Evolutionary conservation across 2,888 invertebrate genomes (phyloP).

Genomic region (Seira sanloemensis): DNA sequence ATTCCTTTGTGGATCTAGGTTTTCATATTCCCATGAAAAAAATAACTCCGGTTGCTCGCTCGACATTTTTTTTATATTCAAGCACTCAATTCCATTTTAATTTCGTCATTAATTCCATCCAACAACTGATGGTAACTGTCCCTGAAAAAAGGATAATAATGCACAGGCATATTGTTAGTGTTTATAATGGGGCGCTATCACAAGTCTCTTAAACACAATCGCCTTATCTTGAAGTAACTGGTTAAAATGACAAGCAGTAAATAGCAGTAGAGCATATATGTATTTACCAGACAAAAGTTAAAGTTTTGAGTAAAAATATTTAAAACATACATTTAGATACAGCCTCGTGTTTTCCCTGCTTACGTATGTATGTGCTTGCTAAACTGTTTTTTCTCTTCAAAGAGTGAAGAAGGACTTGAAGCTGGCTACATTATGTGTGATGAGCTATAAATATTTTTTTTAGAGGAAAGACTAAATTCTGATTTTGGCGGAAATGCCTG

Average conservation of each 20-base stretch:
- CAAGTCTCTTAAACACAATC: neutral
- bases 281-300: too few species aligned
- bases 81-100: neutral
- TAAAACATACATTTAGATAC: too few species aligned
- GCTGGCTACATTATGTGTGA: neutral
- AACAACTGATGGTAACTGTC: neutral
- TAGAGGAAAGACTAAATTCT: conserved; percentile 58
- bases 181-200: neutral
- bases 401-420: neutral
- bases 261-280: too few species aligned
- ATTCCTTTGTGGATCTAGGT: conserved; percentile 61
- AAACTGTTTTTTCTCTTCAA: neutral
- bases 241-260: neutral
- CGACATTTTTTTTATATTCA: conserved; percentile 47
- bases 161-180: too few species aligned
- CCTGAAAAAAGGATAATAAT: conserved; percentile 19
- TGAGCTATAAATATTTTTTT: conserved; percentile 13
- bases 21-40: conserved; percentile 66
- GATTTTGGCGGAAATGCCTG: conserved; percentile 64
- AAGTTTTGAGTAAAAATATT: too few species aligned
- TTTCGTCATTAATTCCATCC: conserved; percentile 22
- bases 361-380: neutral
- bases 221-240: conserved; percentile 14
- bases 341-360: too few species aligned
- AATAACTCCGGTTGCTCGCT: conserved; percentile 48